These are phyloP conservation scores for Heliconius sara DNA, from an alignment of 2,888 invertebrate species.

Conservation along the genomic window DNA sequence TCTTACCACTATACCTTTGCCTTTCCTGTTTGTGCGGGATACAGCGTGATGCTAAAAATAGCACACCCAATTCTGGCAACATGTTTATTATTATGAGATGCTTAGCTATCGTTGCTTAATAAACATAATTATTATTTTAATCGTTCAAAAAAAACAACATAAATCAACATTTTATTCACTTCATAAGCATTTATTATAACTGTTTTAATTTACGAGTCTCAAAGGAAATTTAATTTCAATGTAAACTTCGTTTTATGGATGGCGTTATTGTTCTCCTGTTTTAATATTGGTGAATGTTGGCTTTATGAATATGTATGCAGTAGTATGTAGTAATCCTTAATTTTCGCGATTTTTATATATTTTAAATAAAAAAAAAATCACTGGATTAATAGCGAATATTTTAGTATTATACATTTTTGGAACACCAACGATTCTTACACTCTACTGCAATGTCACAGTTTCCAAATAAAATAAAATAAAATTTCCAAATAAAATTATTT, in stretches of 20 bases:
- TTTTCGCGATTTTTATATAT: neutral
- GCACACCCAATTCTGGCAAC: neutral
- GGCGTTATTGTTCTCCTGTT: conserved; percentile 41
- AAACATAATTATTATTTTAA: neutral
- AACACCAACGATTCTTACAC: no score
- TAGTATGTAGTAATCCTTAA: neutral
- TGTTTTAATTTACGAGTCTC: conserved; percentile 36
- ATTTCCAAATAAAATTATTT: no score
- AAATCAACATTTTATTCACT: conserved; percentile 27
- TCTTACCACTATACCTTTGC: neutral
- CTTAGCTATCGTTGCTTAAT: no score
- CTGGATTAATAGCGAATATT: no score
- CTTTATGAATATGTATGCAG: neutral
- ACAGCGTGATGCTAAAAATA: neutral
- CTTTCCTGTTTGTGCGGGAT: neutral
- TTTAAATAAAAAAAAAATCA: neutral
- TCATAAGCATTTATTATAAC: conserved; percentile 29
- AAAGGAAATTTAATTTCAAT: conserved; percentile 46
- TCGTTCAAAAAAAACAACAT: neutral
- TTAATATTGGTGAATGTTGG: conserved; percentile 35
- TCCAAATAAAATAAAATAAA: no score
- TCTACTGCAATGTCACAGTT: no score
- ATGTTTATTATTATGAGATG: neutral
- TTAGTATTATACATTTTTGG: no score
- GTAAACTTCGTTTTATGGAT: conserved; percentile 46